Evolutionary conservation across 2,113 vertebrate species (phyloP).

Genomic region (Cettia cetti): DNA sequence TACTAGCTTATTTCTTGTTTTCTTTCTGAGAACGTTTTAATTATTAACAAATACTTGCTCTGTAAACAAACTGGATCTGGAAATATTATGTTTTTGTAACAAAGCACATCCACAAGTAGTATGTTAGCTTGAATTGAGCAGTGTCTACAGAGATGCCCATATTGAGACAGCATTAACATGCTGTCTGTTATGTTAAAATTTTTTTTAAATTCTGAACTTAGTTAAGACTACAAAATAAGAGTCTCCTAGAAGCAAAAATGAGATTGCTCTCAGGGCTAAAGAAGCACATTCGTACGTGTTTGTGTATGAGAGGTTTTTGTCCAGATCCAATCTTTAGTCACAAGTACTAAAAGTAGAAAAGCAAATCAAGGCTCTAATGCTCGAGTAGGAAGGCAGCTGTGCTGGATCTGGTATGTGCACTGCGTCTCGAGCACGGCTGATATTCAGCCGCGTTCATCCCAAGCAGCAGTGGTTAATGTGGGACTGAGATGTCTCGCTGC

Average conservation of each 20-base stretch:
- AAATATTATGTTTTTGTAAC: background rate
- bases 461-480: background rate
- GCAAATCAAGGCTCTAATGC: background rate
- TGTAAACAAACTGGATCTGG: background rate
- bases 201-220: background rate
- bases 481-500: background rate
- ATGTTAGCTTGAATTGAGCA: background rate
- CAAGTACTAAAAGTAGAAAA: background rate
- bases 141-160: background rate
- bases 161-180: background rate
- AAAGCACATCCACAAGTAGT: background rate
- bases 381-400: background rate
- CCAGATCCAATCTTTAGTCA: background rate
- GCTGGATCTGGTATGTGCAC: background rate
- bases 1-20: background rate
- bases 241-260: background rate
- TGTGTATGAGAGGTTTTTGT: background rate
- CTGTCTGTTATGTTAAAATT: too few species aligned
- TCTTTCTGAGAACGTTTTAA: background rate
- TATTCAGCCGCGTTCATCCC: background rate
- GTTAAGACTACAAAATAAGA: background rate
- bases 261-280: background rate
- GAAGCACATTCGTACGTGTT: background rate
- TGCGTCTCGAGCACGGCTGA: background rate
- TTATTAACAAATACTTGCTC: background rate